Evolutionary conservation across 2,888 invertebrate species (phyloP), one percentile per base, ranked within the genome.

Genomic region (Cataglyphis cursor): DNA sequence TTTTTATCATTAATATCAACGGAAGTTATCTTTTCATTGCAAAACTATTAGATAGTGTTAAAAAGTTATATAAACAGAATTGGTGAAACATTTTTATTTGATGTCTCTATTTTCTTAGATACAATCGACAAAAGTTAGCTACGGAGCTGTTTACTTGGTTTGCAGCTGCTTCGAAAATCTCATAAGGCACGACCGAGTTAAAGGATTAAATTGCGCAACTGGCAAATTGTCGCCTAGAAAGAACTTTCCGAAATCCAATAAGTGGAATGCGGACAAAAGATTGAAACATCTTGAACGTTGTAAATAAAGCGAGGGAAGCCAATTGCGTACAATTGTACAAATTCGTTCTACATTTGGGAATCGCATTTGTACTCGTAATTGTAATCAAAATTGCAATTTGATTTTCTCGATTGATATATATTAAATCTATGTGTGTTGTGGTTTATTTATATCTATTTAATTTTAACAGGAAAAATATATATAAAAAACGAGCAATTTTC

Each of bases 111-210:
- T 24, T 41, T 35, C 68, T 81, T 28, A 18, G n/a, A 48, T 54
- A 0, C 41, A 57, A 48, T 82, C 66, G 38, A 48, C 48, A 38
- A 38, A 59, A 59, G 66, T 65, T 61, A 48, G 59, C 41, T 59
- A 59, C 44, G 31, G 31, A 68, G 68, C 59, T 80, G 44, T 80
- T 80, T 80, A 72, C 73, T 72, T 41, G 35, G 44, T 44, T 57
- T 35, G 73, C 73, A 72, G 44, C 73, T 80, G 78, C 59, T 80
- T 80, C 78, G 59, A 72, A 80, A 80, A 72, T 80, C 73, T 80
- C 70, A 44, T 72, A 72, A 80, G 59, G 35, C 78, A 80, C 24
- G 72, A 59, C 44, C 57, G 57, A 72, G 73, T 78, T 72, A 59
- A 80, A 44, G 44, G 59, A 80, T 72, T 72, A 80, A 72, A 59